Conservation (phyloP, 1,140 invertebrate genomes). For the Drosophila ogumai region DNA sequence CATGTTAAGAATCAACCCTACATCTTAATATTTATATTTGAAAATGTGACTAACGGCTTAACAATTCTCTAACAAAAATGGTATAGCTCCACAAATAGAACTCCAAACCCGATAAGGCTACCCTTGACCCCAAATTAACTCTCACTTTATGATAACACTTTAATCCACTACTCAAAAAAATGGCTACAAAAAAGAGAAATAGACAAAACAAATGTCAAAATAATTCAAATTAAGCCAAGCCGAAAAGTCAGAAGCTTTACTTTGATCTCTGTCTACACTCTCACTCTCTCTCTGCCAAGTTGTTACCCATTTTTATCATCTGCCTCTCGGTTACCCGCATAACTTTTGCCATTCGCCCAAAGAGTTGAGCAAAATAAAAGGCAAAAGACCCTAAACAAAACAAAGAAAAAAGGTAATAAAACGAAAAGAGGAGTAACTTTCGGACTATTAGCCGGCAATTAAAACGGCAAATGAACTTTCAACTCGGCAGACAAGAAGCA, state of each 20-base stretch:
- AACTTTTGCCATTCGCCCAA: constrained; percentile 55
- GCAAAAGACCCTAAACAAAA: constrained; percentile 23
- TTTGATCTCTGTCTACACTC: constrained; percentile 12
- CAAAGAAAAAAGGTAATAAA: constrained; percentile 36
- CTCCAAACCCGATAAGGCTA: neutral
- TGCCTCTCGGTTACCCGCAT: constrained; percentile 1
- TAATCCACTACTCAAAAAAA: neutral
- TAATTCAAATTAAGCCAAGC: constrained; percentile 7
- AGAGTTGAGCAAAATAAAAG: constrained; percentile 9
- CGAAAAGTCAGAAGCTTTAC: constrained; percentile 4
- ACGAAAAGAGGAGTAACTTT: constrained; percentile 71
- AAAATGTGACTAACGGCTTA: neutral
- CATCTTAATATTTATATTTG: neutral
- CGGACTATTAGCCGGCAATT: constrained; percentile 77
- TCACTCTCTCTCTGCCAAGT: constrained; percentile 10
- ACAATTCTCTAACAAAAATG: neutral
- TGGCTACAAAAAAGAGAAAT: neutral
- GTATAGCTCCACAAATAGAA: neutral
- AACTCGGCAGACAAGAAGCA: constrained; percentile 42
- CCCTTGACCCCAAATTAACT: neutral
- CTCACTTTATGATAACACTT: neutral
- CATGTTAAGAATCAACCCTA: no score
- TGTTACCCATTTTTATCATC: constrained; percentile 9
- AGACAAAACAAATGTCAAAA: constrained; percentile 19
- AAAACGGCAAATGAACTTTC: constrained; percentile 82